Percentiles rank a stretch among this genome's conserved stretches.
Conservation (phyloP, 2,888 invertebrate genomes). For the Tetragonisca angustula region DNA sequence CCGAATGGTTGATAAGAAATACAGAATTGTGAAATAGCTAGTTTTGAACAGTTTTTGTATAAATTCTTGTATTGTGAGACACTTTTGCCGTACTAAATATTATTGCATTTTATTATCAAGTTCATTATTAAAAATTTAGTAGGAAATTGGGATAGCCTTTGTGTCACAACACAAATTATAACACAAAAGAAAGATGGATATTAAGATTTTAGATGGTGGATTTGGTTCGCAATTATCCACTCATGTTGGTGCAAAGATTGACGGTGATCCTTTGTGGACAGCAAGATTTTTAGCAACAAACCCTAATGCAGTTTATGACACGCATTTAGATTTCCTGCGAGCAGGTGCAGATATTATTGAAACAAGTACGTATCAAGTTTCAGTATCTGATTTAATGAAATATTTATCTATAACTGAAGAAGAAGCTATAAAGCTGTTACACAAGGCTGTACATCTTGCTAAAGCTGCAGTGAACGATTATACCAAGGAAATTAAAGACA, state of each 20-base stretch:
- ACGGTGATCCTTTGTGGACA: conserved; percentile 96
- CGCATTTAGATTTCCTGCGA: conserved; percentile 93
- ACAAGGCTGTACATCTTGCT: conserved; percentile 90
- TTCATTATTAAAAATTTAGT: background rate
- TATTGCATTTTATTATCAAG: background rate
- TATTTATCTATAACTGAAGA: conserved; percentile 89
- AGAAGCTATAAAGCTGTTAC: conserved; percentile 86
- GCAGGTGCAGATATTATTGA: conserved; percentile 94
- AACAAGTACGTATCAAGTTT: conserved; percentile 83
- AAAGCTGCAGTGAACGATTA: conserved; percentile 87
- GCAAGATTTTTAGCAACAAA: conserved; percentile 92
- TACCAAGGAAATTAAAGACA: conserved; percentile 66
- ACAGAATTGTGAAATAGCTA: background rate
- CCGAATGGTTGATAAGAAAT: conserved; percentile 5
- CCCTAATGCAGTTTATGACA: conserved; percentile 91
- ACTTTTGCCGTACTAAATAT: background rate
- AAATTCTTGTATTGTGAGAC: background rate
- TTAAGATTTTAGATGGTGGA: conserved; percentile 88
- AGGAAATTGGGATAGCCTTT: background rate
- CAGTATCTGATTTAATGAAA: conserved; percentile 87
- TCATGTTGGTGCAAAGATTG: conserved; percentile 90
- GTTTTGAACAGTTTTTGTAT: background rate
- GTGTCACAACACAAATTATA: background rate
- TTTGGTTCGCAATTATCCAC: conserved; percentile 92
- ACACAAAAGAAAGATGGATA: conserved; percentile 15